Evolutionary conservation across 2,888 invertebrate species (phyloP).

Genomic region (Trichacis sp.): DNA sequence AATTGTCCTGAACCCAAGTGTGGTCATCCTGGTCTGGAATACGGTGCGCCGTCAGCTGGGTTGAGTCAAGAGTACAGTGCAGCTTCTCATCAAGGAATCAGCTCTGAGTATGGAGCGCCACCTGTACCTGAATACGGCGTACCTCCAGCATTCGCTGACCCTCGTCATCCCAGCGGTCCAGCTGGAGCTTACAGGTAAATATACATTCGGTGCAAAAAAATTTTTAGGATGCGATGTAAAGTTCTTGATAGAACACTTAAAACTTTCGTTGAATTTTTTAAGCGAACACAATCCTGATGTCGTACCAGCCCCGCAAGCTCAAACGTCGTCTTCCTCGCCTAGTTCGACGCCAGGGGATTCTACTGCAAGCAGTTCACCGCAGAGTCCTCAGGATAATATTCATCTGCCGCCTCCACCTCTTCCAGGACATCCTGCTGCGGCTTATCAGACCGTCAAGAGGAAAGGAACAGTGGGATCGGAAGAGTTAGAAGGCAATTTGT

Average conservation of each 20-base stretch:
- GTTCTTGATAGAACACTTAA: no score
- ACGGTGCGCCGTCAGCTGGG: constrained; percentile 67
- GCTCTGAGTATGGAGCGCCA: constrained; percentile 80
- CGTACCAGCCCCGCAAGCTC: constrained; percentile 85
- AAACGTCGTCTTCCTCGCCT: constrained; percentile 77
- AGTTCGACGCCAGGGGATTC: constrained; percentile 76
- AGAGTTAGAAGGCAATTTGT: constrained; percentile 82
- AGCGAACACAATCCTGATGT: constrained; percentile 86
- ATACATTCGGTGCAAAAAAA: no score
- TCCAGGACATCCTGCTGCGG: constrained; percentile 82
- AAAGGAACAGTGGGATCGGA: constrained; percentile 77
- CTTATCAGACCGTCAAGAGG: constrained; percentile 87
- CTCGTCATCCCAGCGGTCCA: constrained; percentile 85
- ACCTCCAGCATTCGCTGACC: constrained; percentile 88
- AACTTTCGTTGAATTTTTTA: no score
- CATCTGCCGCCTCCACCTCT: constrained; percentile 85
- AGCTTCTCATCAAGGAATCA: constrained; percentile 71
- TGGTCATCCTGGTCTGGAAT: constrained; percentile 71
- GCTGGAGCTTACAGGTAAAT: constrained; percentile 78
- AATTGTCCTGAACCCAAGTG: constrained; percentile 95
- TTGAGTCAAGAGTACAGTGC: constrained; percentile 76
- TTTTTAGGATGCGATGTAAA: no score
- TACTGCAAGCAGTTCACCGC: constrained; percentile 73
- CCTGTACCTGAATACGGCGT: constrained; percentile 78
- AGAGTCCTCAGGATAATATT: constrained; percentile 74